Evolutionary conservation across 1,140 invertebrate species (phyloP).

Genomic region (Drosophila nannoptera): DNA sequence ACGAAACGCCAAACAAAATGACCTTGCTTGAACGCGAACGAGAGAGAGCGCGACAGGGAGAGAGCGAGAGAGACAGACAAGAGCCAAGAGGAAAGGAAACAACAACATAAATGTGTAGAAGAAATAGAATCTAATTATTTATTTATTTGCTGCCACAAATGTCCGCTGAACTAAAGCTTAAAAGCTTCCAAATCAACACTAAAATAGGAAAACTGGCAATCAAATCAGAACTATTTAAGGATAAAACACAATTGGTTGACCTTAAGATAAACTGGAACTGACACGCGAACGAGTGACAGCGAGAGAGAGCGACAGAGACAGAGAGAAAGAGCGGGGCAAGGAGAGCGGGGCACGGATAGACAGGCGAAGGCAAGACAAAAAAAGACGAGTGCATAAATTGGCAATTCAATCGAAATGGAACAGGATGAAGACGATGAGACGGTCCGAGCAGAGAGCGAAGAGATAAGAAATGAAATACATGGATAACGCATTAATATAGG

Average conservation of each 20-base stretch:
- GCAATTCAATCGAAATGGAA: neutral
- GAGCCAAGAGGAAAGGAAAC: neutral
- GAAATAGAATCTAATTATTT: slow-evolving; percentile 68
- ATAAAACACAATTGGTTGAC: slow-evolving; percentile 30
- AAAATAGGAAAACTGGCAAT: slow-evolving; percentile 52
- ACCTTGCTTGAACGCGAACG: slow-evolving; percentile 26
- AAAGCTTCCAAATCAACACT: slow-evolving; percentile 63
- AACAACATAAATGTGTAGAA: slow-evolving; percentile 10
- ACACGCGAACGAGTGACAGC: neutral
- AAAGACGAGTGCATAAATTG: no score
- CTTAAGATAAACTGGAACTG: slow-evolving; percentile 29
- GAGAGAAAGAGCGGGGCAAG: neutral
- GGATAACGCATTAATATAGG: neutral
- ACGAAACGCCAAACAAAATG: slow-evolving; percentile 37
- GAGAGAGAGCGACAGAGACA: neutral
- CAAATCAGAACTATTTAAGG: slow-evolving; percentile 42
- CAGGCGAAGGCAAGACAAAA: no score
- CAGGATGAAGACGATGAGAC: neutral
- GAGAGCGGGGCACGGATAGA: neutral
- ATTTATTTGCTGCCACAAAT: slow-evolving; percentile 68
- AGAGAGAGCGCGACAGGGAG: neutral
- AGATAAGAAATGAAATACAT: neutral
- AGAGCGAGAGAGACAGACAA: neutral
- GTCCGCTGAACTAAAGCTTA: slow-evolving; percentile 63
- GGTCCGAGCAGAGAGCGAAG: neutral